These are phyloP conservation scores for Nycteola revayana DNA, from an alignment of 2,888 invertebrate genomes.

Conservation along the genomic window DNA sequence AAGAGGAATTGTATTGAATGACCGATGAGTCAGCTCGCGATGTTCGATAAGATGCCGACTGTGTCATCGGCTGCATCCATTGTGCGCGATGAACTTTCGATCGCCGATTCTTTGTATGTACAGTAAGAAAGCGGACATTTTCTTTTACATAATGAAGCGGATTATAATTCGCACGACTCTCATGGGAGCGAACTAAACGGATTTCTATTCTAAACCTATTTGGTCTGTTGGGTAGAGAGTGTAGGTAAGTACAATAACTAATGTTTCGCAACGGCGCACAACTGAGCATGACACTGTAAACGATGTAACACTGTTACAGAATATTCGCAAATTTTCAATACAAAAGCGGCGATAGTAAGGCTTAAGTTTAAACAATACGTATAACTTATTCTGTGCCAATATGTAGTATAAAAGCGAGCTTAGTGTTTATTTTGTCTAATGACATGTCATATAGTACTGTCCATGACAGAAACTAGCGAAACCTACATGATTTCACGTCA, in stretches of 20 bases:
- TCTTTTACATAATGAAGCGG: conserved; percentile 65
- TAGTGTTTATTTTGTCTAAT: conserved; percentile 12
- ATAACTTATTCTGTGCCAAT: no score
- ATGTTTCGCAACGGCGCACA: conserved; percentile 46
- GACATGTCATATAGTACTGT: conserved; percentile 17
- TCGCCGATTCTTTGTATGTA: conserved; percentile 49
- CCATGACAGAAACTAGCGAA: conserved; percentile 16
- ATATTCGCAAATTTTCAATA: conserved; percentile 33
- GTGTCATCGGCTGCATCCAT: conserved; percentile 63
- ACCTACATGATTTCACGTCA: no score
- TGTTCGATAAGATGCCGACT: conserved; percentile 57
- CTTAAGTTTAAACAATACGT: conserved; percentile 4
- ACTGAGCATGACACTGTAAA: conserved; percentile 40
- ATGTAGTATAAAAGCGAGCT: conserved; percentile 16
- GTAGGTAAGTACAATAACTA: conserved; percentile 48
- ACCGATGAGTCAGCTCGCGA: conserved; percentile 68
- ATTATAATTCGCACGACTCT: conserved; percentile 63
- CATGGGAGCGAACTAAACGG: conserved; percentile 49
- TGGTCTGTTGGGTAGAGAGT: conserved; percentile 41
- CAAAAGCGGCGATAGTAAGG: conserved; percentile 26
- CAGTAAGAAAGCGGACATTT: conserved; percentile 66
- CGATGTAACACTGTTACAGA: conserved; percentile 31
- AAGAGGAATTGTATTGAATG: conserved; percentile 58
- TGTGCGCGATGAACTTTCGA: conserved; percentile 70
- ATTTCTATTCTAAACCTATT: conserved; percentile 42